A percentile compares a stretch with the other conserved stretches of the same genome.
These are phyloP conservation scores for Zosterops hypoxanthus DNA, from an alignment of 2,113 vertebrate species.

Conservation along the genomic window DNA sequence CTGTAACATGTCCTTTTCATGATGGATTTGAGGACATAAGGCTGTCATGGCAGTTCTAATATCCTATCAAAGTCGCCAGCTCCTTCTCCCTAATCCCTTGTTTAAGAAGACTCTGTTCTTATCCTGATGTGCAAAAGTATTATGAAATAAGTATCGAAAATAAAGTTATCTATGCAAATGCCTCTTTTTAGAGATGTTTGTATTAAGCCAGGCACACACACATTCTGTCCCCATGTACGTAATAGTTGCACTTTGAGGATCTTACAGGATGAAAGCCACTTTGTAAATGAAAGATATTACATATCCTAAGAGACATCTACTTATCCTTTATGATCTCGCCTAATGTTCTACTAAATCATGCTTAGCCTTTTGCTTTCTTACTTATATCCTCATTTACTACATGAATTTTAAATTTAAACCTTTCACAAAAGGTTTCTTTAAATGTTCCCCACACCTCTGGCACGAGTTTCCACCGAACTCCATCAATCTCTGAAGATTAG, in stretches of 20 bases:
- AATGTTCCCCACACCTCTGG: not conserved
- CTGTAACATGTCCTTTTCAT: not conserved
- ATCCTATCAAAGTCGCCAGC: not conserved
- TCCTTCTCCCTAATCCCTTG: not conserved
- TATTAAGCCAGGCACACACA: not conserved
- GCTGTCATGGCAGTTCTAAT: not conserved
- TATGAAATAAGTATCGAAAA: not conserved
- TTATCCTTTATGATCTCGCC: conserved; percentile 46
- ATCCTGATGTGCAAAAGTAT: not conserved
- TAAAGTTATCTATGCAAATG: not conserved
- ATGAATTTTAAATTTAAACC: conserved; percentile 21
- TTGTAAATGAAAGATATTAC: conserved; percentile 22
- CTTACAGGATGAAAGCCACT: not conserved
- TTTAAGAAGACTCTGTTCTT: not conserved
- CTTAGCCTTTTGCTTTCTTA: conserved; percentile 35
- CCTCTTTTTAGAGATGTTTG: not conserved
- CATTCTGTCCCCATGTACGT: not conserved
- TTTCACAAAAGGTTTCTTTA: not conserved
- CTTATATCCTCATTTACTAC: conserved; percentile 22
- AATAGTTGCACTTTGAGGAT: not conserved
- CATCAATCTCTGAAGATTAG: not conserved
- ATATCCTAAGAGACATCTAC: conserved; percentile 38
- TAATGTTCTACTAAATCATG: conserved; percentile 56
- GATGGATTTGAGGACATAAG: not conserved
- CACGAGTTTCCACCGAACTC: not conserved